phyloP scores from a whole-genome alignment of 2,113 vertebrate genomes.

The Empidonax alnorum region DNA sequence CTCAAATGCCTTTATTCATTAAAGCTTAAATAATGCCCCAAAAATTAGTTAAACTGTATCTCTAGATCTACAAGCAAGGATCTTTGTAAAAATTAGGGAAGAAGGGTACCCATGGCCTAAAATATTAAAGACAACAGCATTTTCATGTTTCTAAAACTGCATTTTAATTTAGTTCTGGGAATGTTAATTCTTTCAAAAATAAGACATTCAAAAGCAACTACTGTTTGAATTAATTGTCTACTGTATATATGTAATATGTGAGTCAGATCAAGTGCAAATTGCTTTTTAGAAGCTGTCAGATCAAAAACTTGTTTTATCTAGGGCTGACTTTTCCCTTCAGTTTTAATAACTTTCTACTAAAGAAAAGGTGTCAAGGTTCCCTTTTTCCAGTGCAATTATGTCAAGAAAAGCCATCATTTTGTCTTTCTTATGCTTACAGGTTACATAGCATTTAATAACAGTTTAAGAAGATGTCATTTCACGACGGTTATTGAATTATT shows the following conservation, averaged over 20 bases:
- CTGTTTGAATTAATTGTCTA: constrained; percentile 17
- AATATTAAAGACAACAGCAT: not conserved
- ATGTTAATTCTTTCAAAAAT: not conserved
- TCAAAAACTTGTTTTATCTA: constrained; percentile 50
- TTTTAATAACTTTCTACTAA: not conserved
- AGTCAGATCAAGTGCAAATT: constrained; percentile 41
- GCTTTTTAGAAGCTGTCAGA: not conserved
- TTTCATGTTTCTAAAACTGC: not conserved
- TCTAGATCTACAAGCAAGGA: not conserved
- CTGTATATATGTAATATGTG: constrained; percentile 24
- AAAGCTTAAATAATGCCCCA: not conserved
- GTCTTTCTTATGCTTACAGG: constrained; percentile 2
- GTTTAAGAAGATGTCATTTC: constrained; percentile 6
- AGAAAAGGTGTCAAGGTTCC: constrained; percentile 3
- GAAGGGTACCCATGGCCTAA: not conserved
- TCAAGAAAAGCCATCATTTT: not conserved
- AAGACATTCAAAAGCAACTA: constrained; percentile 1
- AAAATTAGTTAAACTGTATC: not conserved
- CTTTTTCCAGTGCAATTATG: not conserved
- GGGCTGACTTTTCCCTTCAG: not conserved
- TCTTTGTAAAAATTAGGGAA: not conserved
- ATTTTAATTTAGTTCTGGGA: not conserved
- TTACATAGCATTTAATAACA: constrained; percentile 16
- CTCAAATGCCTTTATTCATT: not conserved
- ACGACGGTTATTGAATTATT: not conserved